phyloP scores from a whole-genome alignment of 2,797 vertebrate genomes.

The Champsocephalus esox region DNA sequence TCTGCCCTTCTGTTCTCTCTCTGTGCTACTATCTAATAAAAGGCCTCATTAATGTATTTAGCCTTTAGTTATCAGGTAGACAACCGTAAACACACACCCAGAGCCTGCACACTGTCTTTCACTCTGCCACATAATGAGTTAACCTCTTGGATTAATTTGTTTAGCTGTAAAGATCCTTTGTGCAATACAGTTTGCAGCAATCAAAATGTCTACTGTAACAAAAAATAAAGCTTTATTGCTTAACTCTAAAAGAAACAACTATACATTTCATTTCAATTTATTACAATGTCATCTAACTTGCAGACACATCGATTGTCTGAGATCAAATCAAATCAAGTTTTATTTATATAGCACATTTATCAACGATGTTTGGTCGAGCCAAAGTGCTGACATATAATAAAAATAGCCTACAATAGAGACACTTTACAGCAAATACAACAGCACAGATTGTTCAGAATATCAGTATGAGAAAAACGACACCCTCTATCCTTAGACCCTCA shows the following conservation, averaged over 20 bases:
- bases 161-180: neutral
- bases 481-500: too few species aligned
- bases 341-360: too few species aligned
- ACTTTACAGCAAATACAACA: too few species aligned
- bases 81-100: neutral
- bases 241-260: neutral
- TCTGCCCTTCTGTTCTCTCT: slow-evolving; percentile 23
- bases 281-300: neutral
- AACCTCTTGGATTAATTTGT: neutral
- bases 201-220: neutral
- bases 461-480: too few species aligned
- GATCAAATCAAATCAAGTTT: too few species aligned
- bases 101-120: neutral
- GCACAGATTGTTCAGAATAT: too few species aligned
- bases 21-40: slow-evolving; percentile 25
- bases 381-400: too few species aligned
- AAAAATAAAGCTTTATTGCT: neutral
- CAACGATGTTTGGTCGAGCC: too few species aligned
- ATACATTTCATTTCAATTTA: neutral
- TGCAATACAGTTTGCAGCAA: neutral
- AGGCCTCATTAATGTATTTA: slow-evolving; percentile 41
- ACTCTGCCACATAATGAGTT: neutral
- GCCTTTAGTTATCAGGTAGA: slow-evolving; percentile 35
- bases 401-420: too few species aligned
- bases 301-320: neutral